These are phyloP conservation scores for Sphaeramia orbicularis DNA, from an alignment of 2,797 vertebrate species.

Conservation along the genomic window DNA sequence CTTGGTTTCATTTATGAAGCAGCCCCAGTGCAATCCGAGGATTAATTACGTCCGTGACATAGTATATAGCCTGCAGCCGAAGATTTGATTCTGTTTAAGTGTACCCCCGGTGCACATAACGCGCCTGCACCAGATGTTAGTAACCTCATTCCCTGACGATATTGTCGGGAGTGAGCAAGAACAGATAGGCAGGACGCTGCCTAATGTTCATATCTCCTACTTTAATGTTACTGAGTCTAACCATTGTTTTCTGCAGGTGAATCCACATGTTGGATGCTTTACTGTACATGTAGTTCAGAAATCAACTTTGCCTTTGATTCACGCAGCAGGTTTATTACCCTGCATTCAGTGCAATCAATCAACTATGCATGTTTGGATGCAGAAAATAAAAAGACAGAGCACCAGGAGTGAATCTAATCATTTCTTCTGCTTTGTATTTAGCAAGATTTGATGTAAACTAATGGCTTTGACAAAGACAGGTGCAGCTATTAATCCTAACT, in stretches of 20 bases:
- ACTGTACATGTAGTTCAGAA: not conserved
- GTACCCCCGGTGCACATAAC: conserved; percentile 64
- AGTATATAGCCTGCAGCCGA: conserved; percentile 53
- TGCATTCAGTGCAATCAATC: conserved; percentile 18
- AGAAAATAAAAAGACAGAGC: not conserved
- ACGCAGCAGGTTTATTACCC: conserved; percentile 5
- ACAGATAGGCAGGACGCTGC: conserved; percentile 39
- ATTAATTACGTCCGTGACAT: conserved; percentile 70
- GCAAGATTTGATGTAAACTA: conserved; percentile 3
- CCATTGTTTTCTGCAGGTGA: not conserved
- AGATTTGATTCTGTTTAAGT: conserved; percentile 70
- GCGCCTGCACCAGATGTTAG: conserved; percentile 70
- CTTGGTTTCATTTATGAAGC: conserved; percentile 28
- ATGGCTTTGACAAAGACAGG: not conserved
- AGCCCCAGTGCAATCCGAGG: conserved; percentile 44
- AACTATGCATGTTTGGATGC: not conserved
- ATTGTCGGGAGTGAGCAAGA: conserved; percentile 40
- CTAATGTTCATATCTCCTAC: conserved; percentile 26
- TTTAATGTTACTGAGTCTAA: conserved; percentile 14
- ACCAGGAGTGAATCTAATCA: conserved; percentile 11
- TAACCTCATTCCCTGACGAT: conserved; percentile 66
- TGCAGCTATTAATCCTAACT: conserved; percentile 7
- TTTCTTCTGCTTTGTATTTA: not conserved
- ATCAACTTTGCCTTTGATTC: conserved; percentile 5
- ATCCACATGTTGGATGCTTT: not conserved